phyloP scores from a whole-genome alignment of 2,113 vertebrate genomes.

The Cathartes aura region DNA sequence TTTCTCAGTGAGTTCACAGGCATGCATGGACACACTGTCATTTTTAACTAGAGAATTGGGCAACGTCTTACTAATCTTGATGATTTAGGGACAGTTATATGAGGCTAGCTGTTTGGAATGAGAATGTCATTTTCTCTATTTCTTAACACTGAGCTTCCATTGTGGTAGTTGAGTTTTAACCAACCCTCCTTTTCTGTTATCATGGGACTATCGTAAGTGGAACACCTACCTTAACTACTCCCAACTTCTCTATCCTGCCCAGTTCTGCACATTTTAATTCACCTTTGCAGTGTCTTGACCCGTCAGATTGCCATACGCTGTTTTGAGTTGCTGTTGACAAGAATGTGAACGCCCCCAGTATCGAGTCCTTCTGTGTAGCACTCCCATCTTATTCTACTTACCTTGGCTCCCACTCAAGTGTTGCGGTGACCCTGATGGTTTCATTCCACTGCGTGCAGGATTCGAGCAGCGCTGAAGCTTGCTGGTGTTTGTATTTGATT shows the following conservation, averaged over 20 bases:
- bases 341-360: background rate
- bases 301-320: accelerated
- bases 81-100: background rate
- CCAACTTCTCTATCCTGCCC: background rate
- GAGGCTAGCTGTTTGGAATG: background rate
- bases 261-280: background rate
- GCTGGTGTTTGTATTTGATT: background rate
- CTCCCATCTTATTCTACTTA: background rate
- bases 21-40: background rate
- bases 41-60: background rate
- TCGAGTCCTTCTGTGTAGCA: background rate
- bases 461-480: background rate
- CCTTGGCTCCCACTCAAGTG: background rate
- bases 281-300: background rate
- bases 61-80: background rate
- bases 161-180: background rate
- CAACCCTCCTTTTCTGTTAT: background rate
- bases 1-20: background rate
- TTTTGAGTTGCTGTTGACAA: background rate
- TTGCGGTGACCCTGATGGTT: background rate
- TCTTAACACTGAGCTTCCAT: background rate
- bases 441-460: background rate
- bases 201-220: background rate
- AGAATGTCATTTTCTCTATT: background rate
- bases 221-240: background rate